Conservation (phyloP, 2,888 invertebrate genomes). For the Oscheius sp. region DNA sequence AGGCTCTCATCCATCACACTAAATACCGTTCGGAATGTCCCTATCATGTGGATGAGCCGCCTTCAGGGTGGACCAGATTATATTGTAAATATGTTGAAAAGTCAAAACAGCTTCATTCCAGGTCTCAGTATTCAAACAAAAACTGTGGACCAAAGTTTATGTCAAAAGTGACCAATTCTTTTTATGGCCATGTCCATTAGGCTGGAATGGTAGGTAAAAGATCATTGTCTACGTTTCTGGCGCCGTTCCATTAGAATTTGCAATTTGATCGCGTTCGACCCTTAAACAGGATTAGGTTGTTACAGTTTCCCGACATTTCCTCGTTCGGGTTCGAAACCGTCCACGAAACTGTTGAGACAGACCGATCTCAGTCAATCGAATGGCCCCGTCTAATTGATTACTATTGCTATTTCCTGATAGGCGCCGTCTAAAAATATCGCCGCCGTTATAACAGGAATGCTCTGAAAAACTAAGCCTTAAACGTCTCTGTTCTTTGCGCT, state of each 20-base stretch:
- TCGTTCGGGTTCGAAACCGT: slow-evolving; percentile 9
- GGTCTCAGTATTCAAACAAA: no score
- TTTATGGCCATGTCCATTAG: not conserved
- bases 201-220: no score
- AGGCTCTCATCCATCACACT: slow-evolving; percentile 36
- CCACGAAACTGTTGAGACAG: not conserved
- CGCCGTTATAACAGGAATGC: slow-evolving; percentile 9
- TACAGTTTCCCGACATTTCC: slow-evolving; percentile 25
- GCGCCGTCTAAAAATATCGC: slow-evolving; percentile 16
- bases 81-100: slow-evolving; percentile 17
- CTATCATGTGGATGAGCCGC: not conserved
- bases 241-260: slow-evolving; percentile 31
- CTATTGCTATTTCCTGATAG: slow-evolving; percentile 11
- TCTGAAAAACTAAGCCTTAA: not conserved
- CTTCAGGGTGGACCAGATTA: slow-evolving; percentile 24
- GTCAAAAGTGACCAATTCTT: no score
- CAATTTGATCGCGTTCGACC: slow-evolving; percentile 30
- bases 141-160: no score
- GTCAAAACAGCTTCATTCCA: not conserved
- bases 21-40: slow-evolving; percentile 33
- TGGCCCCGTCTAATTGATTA: not conserved
- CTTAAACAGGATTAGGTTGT: slow-evolving; percentile 22
- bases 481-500: slow-evolving; percentile 21
- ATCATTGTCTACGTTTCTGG: slow-evolving; percentile 3
- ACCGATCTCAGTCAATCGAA: no score